Evolutionary conservation across 2,888 invertebrate species (phyloP), one percentile per base, ranked within the genome.

Genomic region (Blastobasis lacticolella): DNA sequence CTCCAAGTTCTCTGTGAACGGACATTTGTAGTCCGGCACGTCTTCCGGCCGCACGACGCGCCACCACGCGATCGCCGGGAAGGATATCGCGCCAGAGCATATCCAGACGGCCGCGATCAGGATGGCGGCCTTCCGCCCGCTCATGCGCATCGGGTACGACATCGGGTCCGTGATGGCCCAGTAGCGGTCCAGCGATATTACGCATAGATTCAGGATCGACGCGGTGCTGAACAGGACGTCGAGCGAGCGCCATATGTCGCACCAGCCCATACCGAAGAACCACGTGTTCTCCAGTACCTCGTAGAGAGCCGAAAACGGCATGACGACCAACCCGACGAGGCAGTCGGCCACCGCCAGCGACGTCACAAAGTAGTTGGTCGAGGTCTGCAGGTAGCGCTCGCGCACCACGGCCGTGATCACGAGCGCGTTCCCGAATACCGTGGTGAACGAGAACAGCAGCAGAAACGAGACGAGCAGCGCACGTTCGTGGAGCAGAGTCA

Each of bases 141-240:
- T 97, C 96, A 99, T 98, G 58, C 94, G 90, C 88, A 95, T 95
- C 1, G 98, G 97, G 83, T 99, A 99, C 48, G 96, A 96, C 62
- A 99, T 97, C 0, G 99, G 99, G 83, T 99, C 98, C 9, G 97
- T 98, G 57, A 99, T 99, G 46, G 99, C 99, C 98, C 98, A 98
- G 81, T 99, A 99, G 10, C 98, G 92, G 78, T 98, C 98, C 67
- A 98, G 78, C 0, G 97, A 97, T 68, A 98, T 99, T 38, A 99
- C 97, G 82, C 99, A 99, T 51, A 99, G 89, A 83, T 99, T 99
- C 49, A 99, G 90, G 66, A 99, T 99, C 8, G 98, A 98, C 5
- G 98, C 98, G 0, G 99, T 99, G 67, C 97, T 97, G 66, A 98
- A 98, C 1, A 99, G 90, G 2, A 99, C 99, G 75, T 99, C 99